Evolutionary conservation across 37 sponge, comb jelly and placozoan genomes (phyloP).

Genomic region (Tethya wilhelma): DNA sequence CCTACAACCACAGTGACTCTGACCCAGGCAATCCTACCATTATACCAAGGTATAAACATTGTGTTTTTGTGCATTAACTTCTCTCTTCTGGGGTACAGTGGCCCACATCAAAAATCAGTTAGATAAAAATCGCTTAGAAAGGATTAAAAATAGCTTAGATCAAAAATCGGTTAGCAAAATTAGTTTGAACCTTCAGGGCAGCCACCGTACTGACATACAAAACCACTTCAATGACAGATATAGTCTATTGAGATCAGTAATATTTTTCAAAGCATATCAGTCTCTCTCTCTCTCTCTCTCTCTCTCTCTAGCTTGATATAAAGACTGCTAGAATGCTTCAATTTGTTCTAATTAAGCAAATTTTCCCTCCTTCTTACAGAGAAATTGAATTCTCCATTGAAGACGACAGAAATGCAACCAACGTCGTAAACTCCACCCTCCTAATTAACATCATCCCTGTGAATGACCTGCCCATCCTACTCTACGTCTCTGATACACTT

Average conservation of each 20-base stretch:
- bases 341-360: background rate
- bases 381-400: conserved; percentile 14
- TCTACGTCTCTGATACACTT: background rate
- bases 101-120: too few species aligned
- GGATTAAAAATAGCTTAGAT: too few species aligned
- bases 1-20: conserved; percentile 27
- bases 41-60: background rate
- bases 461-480: conserved; percentile 43
- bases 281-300: too few species aligned
- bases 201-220: too few species aligned
- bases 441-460: conserved; percentile 28
- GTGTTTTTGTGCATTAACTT: background rate
- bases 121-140: too few species aligned
- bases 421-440: background rate
- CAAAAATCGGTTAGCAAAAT: too few species aligned
- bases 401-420: background rate
- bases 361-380: conserved; percentile 2
- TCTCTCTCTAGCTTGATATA: too few species aligned
- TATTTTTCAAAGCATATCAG: too few species aligned
- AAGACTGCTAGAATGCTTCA: background rate
- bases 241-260: too few species aligned
- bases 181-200: too few species aligned
- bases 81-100: background rate
- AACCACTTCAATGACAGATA: too few species aligned
- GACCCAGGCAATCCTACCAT: conserved; percentile 47